phyloP scores from a whole-genome alignment of 2,797 vertebrate species.

The Phoebastria nigripes region DNA sequence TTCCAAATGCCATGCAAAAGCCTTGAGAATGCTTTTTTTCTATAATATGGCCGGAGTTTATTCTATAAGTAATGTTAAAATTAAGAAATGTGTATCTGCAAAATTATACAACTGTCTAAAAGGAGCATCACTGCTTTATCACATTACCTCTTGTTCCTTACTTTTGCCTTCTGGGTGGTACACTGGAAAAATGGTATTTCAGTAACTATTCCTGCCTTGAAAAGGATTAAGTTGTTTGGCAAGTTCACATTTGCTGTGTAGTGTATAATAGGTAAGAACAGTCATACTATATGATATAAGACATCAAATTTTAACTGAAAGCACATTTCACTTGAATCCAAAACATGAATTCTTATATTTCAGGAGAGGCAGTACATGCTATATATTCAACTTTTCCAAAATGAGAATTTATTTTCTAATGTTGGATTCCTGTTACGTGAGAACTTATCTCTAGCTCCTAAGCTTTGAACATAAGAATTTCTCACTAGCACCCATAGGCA shows the following conservation, averaged over 20 bases:
- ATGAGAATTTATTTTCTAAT: background rate
- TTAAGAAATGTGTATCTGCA: background rate
- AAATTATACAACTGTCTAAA: background rate
- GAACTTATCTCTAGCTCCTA: background rate
- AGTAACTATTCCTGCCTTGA: background rate
- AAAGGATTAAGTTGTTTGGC: background rate
- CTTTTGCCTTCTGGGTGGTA: background rate
- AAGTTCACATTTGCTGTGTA: background rate
- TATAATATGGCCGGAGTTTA: background rate
- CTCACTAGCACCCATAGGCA: background rate
- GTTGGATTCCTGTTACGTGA: background rate
- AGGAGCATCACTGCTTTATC: background rate
- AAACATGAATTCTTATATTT: background rate
- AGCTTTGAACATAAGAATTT: background rate
- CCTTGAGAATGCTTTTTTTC: background rate
- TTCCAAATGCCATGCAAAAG: background rate
- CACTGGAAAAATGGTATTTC: background rate
- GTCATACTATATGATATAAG: background rate
- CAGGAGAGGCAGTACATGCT: background rate
- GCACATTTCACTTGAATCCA: background rate
- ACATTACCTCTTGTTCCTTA: background rate
- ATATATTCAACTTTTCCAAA: background rate
- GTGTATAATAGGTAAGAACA: background rate
- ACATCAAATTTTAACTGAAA: background rate
- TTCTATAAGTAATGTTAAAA: background rate